Evolutionary conservation across 2,888 invertebrate genomes (phyloP), one percentile per base, ranked within the genome.

Genomic region (Metacarcinus magister): DNA sequence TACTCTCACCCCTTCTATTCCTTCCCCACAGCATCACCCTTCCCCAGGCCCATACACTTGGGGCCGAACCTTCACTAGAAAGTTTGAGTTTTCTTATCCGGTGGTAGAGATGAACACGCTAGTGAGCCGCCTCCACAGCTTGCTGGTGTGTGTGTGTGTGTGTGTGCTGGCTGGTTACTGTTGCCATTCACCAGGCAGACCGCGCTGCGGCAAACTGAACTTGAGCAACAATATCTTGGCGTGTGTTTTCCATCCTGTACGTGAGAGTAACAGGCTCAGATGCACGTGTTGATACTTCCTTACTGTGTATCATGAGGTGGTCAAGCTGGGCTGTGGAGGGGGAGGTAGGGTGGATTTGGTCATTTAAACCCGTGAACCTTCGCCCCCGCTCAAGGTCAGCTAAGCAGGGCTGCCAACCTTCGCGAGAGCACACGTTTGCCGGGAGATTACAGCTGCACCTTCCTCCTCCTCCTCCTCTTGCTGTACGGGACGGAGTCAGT

Each of bases 351-450:
- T 48, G 92, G 44, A 48, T 94, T 75, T 87, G 67, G 95, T 82
- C 95, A 75, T 93, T 95, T 92, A 95, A 95, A 95, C 95, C 95
- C 90, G 94, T 92, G 95, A 95, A 92, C 95, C 95, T 95, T 95
- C n/a, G 95, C 92, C 48, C 60, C 54, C 44, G 43, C 87, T 95
- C 95, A 95, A 95, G 95, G 95, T 95, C 95, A 95, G 94, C 48
- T 60, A 16, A 0, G 10, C 93, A 94, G 93, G 93, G 67, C 91
- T 94, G 75, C 95, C 94, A 95, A 95, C 95, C 91, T 19, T 87
- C n/a, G 46, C 95, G 60, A 82, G 48, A 32, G 2, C 91, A n/a
- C 94, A 90, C 94, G 75, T 94, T 94, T 94, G 67, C 90, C 44
- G 28, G 94, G 28, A 93, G 75, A 75, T n/a, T 60, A 67, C 46